Base-by-base conservation (phyloP, 2,797 vertebrate genomes). In the Trachops cirrhosus region DNA sequence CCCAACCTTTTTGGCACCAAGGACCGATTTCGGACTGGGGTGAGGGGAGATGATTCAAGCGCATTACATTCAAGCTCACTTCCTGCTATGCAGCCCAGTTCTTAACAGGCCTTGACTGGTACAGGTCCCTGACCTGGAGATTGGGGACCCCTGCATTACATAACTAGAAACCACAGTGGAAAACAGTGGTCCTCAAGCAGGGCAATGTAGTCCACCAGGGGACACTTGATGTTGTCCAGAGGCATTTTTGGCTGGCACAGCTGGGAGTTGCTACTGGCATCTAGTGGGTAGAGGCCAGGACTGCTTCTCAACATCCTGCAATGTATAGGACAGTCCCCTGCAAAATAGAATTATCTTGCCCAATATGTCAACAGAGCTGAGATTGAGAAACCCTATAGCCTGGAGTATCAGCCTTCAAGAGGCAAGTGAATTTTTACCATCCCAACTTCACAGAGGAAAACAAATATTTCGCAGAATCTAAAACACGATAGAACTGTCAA, bases 401-500 rank as follows among this genome's bases (percentile, higher is more conserved):
- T 12, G 39, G 71, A 85, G 6, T 50, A 71, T 85, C 79, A 32
- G 48, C 84, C 41, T 90, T 80, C 64, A 75, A 0, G 48, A 91
- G 93, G 85, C 85, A 48, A 94, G 89, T 19, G 5, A 59, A 74
- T 88, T 87, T 91, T 74, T 26, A 2, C 75, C 86, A 79, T 7
- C n/a, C 50, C 67, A 73, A 68, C 84, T 67, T 54, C 46, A 21
- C 82, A 39, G 77, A 79, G 77, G 90, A 95, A 97, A 97, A 96
- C 92, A 96, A 94, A 97, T 94, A 95, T 75, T 92, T 94, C 21
- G 11, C 94, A 96, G 93, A 73, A 88, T 86, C 94, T 62, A 64
- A 94, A 89, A 92, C 89, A 95, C 84, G 96, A 95, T 88, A 75
- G 95, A 96, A 92, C 95, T 93, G 96, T 97, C 97, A 96, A 50